These are phyloP conservation scores for Zaprionus inermis DNA, from an alignment of 1,140 invertebrate species.

Conservation along the genomic window DNA sequence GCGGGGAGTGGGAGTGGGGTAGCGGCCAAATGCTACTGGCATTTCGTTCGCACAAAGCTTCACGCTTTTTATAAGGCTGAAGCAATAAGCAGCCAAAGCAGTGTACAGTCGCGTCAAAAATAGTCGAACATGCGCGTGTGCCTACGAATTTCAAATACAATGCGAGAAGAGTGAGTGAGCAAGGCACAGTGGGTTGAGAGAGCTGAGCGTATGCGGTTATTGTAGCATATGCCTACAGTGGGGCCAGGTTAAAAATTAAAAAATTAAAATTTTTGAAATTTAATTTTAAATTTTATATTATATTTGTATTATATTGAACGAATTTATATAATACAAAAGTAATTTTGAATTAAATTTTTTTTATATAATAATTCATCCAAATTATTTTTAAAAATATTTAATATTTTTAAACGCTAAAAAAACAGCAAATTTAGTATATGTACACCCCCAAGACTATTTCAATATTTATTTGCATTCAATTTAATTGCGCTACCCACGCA, in stretches of 20 bases:
- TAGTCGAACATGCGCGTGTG: conserved; percentile 66
- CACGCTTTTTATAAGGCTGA: conserved; percentile 75
- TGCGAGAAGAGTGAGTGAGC: not conserved
- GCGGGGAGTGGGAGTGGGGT: conserved; percentile 28
- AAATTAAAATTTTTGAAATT: not conserved
- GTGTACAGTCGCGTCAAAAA: conserved; percentile 81
- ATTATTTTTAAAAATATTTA: not conserved
- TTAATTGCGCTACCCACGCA: not conserved
- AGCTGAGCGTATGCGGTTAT: not conserved
- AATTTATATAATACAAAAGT: not conserved
- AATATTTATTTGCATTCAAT: not conserved
- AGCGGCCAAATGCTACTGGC: conserved; percentile 78
- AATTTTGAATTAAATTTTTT: not conserved
- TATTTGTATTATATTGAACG: not conserved
- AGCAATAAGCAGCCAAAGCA: conserved; percentile 52
- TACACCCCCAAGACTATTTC: not conserved
- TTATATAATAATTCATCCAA: not conserved
- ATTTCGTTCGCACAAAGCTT: conserved; percentile 78
- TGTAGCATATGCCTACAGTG: conserved; percentile 6
- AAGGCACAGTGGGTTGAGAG: conserved; percentile 19
- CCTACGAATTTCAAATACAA: conserved; percentile 24
- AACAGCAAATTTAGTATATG: not conserved
- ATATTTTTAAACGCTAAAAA: not conserved
- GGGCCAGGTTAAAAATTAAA: not conserved
- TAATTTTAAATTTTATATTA: not conserved